Evolutionary conservation across 2,113 vertebrate species (phyloP), one percentile per base, ranked within the genome.

Genomic region (Cyprinus carpio): DNA sequence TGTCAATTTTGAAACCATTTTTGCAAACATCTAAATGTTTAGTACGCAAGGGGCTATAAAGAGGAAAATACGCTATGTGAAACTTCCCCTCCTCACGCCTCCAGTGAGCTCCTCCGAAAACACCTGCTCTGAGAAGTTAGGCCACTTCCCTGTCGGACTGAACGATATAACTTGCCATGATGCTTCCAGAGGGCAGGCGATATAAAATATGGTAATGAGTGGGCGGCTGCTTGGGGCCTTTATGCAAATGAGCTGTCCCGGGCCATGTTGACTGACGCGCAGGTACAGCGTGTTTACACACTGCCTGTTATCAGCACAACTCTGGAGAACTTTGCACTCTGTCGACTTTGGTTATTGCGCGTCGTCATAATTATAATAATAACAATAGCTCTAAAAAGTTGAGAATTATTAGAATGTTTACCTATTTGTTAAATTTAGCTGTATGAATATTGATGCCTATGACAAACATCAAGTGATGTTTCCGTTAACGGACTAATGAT

Each of bases 1-100:
- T 89, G 97, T 98, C 93, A 99, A 95, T 93, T 97, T 97, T 89
- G 98, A 98, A 91, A 97, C 98, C 97, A 99, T 98, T 93, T 96
- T 96, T 90, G 93, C 94, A 87, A 94, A 93, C 94, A 95, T 95
- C 87, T 93, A 95, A 92, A 92, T 88, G 60, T 69, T 81, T 72
- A 86, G 31, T 76, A 81, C 75, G 81, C 37, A 67, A 75, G 60
- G 72, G 81, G 77, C 74, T 46, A 82, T 65, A 84, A 16, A 58
- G 83, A 75, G 54, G 43, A 18, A 86, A 18, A 84, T 40, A 29
- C 40, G 18, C 46, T n/a, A 29, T 71, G 8, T 67, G 15, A 64
- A 84, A 81, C 82, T 85, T 43, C 25, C 82, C 54, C 82, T 91
- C 80, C 84, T 86, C 76, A 87, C 81, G 46, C 87, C 90, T 95